Base-by-base conservation (phyloP, 2,888 invertebrate genomes). In the Cyaniris semiargus region DNA sequence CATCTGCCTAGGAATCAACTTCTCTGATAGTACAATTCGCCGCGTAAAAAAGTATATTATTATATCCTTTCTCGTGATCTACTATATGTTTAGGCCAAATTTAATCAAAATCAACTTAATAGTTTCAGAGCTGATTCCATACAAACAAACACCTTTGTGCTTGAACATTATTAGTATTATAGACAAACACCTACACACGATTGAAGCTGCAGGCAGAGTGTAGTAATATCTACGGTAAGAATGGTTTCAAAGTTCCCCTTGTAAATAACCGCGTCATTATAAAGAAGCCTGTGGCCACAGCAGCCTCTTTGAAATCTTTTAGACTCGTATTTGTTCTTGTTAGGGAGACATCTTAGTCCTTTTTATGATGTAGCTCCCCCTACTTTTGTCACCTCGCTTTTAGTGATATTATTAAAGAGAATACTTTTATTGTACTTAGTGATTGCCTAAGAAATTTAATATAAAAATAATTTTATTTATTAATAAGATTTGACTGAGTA, bases 301-400 rank as follows among this genome's bases (percentile, higher is more conserved):
- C 66, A 15, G 66, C 27, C 66, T 66, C 66, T 66, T 66, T 66
- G 27, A 66, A 66, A 66, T 66, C 66, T 66, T 66, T 66, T 66
- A 66, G 27, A 58, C 21, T 58, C 27, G 27, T 66, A 66, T 66
- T 66, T 66, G 66, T 66, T 31, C 66, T 66, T 66, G 66, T 31
- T 66, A 31, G 27, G 66, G 27, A 27, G 27, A 31, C 27, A 27
- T 66, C 66, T 38, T 27, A 58, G 75, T 76, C 58, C 70, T 58
- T 76, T 48, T 38, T 72, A 48, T 66, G 27, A 66, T 66, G 66
- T 15, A 27, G 18, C 60, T 60, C 3, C 23, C 23, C 23, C 60
- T 7, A 60, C 31, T 27, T 18, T 66, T 66, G 66, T 66, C 21
- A 23, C 21, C 4, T 10, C 27, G 27, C 66, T 66, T 66, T 66